Base-by-base conservation (phyloP, 2,797 vertebrate species). In the Cossypha heuglini region DNA sequence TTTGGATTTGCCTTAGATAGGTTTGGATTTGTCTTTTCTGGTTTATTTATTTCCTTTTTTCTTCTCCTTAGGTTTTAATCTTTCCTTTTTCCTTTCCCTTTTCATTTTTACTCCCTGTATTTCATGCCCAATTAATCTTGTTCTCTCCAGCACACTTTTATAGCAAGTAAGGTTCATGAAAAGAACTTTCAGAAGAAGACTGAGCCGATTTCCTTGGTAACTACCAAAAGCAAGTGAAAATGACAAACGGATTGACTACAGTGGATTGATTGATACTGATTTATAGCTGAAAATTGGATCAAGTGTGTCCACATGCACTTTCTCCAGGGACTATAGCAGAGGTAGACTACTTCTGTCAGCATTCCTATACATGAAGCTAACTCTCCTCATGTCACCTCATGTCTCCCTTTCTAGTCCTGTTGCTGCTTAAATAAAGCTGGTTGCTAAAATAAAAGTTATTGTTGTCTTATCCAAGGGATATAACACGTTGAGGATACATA, bases 221-320 rank as follows among this genome's bases (percentile, higher is more conserved):
- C 81, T 87, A 92, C 71, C 55, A 76, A 89, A 92, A 92, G 48
- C 75, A 86, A 95, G 57, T 57, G 63, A 93, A 94, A 92, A 95
- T 93, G 80, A 85, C 71, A 87, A 87, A 93, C 0, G 2, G 9
- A 82, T 88, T 90, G 93, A 93, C 75, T 94, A 81, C 55, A 89
- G 59, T 84, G 57, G 31, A 58, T 85, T 95, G 87, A 94, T 74
- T 91, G 83, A 92, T 95, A 67, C 49, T 89, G 92, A 89, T 94
- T 95, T 93, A 85, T 77, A 91, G 67, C 57, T 89, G 84, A 92
- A 92, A 96, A 91, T 80, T 90, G 64, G 52, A 92, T 93, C 86
- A 85, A 92, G 45, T 81, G 4, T 0, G 0, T 91, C 67, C 80
- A 86, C 22, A 58, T 40, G 33, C 22, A 64, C 68, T 64, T 95